Base-by-base conservation (phyloP, 1,140 invertebrate genomes). In the Anastatus disparis region DNA sequence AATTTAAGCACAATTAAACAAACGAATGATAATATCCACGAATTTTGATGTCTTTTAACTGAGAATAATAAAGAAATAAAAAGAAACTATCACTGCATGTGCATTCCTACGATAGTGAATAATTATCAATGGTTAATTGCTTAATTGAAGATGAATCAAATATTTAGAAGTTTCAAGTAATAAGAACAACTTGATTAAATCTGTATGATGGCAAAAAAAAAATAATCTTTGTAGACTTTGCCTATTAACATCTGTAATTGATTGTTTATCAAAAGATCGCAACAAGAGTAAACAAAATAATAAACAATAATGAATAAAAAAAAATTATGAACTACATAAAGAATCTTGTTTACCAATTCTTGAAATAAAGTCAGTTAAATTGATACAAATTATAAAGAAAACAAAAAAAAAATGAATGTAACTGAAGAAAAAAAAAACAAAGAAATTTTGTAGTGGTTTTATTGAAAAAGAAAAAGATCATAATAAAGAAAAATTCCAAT, bases 401-500 rank as follows among this genome's bases (percentile, higher is more conserved):
- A 58, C 22, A 58, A 62, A 62, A 48, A 9, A 63, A 35, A 20
- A 63, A 55, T 40, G 17, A 44, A 26, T 40, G 17, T n/a, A n/a
- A n/a, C n/a, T n/a, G n/a, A n/a, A n/a, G n/a, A 59, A 48, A 22
- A 64, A 24, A 53, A 64, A 63, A 35, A 46, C 17, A 48, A 56
- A 13, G 55, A n/a, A n/a, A 38, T 64, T 70, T 70, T 64, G 61
- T 64, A 70, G 61, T 31, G 56, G 68, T 46, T 70, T 67, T 63
- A 63, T 56, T 63, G 26, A 44, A 64, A 64, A 56, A 62, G 50
- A 62, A 46, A 58, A 46, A 70, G 22, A 70, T 64, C 24, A 53
- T 1, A 70, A 70, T 70, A 70, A 70, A 70, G 48, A 70, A 64
- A 56, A 70, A 56, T n/a, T 64, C 31, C 2, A 70, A 64, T 63